Base-by-base conservation (phyloP, 2,888 invertebrate genomes). In the Drosophila quinaria region DNA sequence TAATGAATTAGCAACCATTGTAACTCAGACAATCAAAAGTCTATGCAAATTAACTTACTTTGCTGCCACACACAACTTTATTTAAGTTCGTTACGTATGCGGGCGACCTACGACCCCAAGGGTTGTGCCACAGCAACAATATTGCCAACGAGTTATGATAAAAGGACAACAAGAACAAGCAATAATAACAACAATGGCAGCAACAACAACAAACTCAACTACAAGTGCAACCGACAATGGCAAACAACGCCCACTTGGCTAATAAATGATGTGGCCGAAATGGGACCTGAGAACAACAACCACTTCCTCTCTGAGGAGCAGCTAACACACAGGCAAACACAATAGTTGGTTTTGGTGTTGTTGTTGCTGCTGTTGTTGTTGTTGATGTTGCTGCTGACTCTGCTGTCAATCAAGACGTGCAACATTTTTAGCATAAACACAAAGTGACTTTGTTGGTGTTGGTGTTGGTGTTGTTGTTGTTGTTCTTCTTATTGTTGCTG, bases 81-180 rank as follows among this genome's bases (percentile, higher is more conserved):
- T 80, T 87, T 83, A 66, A 78, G 87, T 81, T 86, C 86, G 85
- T 86, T 86, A 86, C 64, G 78, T 87, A 86, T 86, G 84, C 86
- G 78, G 60, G 60, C 68, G 56, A 58, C 61, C 60, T 50, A 67
- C 66, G 63, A 68, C 73, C 70, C 62, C 58, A 55, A 46, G 50
- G 29, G 63, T 49, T 41, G 50, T 35, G 60, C 44, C 58, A 52
- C 58, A 60, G 37, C 19, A 70, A 46, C 19, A 70, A 49, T 42
- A 29, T 69, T 67, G 69, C 60, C 67, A 51, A 49, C 41, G 39
- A 64, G 80, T 70, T 79, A 72, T 79, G 70, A 69, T 77, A 82
- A 75, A 66, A 66, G 72, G 63, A 25, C 62, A 50, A 49, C 58
- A 49, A 15, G 25, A 46, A 61, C 55, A 50, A n/a, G 33, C 19